Conservation (phyloP, 2,797 vertebrate species). For the Falco naumanni region DNA sequence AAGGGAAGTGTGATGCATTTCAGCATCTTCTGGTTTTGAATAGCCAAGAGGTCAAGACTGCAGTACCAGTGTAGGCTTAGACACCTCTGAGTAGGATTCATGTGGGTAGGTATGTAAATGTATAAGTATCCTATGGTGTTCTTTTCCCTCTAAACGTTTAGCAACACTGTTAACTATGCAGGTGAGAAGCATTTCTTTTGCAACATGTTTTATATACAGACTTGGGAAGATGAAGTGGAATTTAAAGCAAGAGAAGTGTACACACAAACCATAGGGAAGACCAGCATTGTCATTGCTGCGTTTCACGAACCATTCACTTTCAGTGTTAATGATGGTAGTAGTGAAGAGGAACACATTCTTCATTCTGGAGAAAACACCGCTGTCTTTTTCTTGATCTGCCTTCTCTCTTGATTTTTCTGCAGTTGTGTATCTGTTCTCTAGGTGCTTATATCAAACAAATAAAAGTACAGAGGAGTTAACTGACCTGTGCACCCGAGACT, state of each 20-base stretch:
- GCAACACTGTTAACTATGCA: background rate
- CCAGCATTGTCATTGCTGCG: background rate
- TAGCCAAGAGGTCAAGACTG: background rate
- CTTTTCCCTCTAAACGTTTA: background rate
- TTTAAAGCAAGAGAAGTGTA: background rate
- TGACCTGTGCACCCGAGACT: accelerated
- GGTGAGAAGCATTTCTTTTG: background rate
- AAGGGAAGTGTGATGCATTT: background rate
- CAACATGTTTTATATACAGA: background rate
- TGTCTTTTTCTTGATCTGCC: background rate
- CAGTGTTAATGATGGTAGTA: background rate
- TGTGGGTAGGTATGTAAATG: background rate
- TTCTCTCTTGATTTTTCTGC: background rate
- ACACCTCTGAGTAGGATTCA: background rate
- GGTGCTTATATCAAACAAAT: background rate
- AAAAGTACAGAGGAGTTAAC: background rate
- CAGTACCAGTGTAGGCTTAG: background rate
- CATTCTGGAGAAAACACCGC: background rate
- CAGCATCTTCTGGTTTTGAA: background rate
- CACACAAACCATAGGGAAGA: background rate
- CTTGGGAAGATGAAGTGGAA: background rate
- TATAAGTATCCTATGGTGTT: background rate
- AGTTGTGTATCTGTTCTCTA: background rate
- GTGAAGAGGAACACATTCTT: background rate
- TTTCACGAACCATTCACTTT: background rate